Evolutionary conservation across 2,888 invertebrate species (phyloP).

Genomic region (Caenorhabditis sp.): DNA sequence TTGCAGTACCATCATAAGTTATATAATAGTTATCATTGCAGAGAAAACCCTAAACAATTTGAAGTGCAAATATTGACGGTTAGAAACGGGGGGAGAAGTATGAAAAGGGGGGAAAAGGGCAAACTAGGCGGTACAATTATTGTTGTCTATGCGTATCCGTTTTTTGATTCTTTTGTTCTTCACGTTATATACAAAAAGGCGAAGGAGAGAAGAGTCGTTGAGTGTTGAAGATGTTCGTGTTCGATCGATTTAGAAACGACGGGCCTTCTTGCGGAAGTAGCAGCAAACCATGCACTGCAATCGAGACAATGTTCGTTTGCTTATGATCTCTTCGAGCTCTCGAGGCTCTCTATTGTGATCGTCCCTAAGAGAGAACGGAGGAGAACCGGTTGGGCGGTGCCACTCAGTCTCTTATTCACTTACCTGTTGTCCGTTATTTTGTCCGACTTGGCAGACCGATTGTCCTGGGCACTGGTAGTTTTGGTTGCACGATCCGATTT

Average conservation of each 20-base stretch:
- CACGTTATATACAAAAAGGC: slow-evolving; percentile 64
- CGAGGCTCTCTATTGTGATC: slow-evolving; percentile 43
- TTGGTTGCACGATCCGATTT: slow-evolving; percentile 82
- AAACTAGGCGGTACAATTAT: slow-evolving; percentile 66
- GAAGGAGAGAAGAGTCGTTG: slow-evolving; percentile 37
- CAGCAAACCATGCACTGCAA: slow-evolving; percentile 82
- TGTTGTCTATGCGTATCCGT: slow-evolving; percentile 67
- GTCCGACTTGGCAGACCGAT: slow-evolving; percentile 82
- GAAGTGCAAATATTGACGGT: slow-evolving; percentile 45
- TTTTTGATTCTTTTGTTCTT: slow-evolving; percentile 51
- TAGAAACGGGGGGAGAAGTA: slow-evolving; percentile 4
- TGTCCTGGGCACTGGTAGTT: slow-evolving; percentile 83
- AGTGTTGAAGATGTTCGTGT: slow-evolving; percentile 19
- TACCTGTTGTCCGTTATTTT: slow-evolving; percentile 75
- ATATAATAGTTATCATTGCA: slow-evolving; percentile 60
- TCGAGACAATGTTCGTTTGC: slow-evolving; percentile 58
- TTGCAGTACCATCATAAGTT: slow-evolving; percentile 66
- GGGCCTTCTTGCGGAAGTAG: slow-evolving; percentile 82
- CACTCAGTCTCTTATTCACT: slow-evolving; percentile 23
- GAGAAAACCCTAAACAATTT: slow-evolving; percentile 53
- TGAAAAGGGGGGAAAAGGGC: slow-evolving; percentile 16
- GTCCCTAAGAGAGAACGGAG: slow-evolving; percentile 32
- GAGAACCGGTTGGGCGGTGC: slow-evolving; percentile 27
- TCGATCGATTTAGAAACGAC: slow-evolving; percentile 62
- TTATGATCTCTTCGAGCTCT: slow-evolving; percentile 59